Conservation (phyloP, 53 echinoderm and acorn worm genomes). For the Luidia sarsii region DNA sequence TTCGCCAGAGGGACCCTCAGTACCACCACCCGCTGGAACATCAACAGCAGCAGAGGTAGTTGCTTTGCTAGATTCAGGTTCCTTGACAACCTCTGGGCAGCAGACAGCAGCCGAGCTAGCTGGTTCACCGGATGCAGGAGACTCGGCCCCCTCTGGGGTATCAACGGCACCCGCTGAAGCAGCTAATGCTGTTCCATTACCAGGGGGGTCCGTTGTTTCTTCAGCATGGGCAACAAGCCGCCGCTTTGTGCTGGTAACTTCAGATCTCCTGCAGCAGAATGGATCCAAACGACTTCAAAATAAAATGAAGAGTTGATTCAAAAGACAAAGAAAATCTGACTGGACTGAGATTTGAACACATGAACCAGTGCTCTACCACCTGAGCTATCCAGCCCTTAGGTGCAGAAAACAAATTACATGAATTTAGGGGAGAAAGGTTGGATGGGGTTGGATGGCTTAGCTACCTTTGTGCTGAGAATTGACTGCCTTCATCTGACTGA, state of each 20-base stretch:
- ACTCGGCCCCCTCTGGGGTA: background rate
- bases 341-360: too few relatives aligned
- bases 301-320: background rate
- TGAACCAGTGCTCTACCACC: too few relatives aligned
- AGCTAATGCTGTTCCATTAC: background rate
- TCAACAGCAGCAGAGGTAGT: background rate
- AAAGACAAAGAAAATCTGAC: background rate
- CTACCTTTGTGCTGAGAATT: background rate
- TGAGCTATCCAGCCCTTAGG: too few relatives aligned
- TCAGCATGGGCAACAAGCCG: background rate
- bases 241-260: background rate
- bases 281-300: background rate
- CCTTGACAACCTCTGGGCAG: background rate
- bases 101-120: too few relatives aligned
- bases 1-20: slow-evolving; percentile 44
- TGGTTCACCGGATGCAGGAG: too few relatives aligned
- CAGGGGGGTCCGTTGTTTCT: background rate
- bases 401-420: too few relatives aligned
- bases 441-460: background rate
- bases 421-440: too few relatives aligned
- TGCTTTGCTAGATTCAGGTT: background rate
- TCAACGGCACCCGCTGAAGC: background rate
- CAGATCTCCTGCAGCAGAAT: background rate
- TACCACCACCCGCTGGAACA: background rate
- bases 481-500: background rate